phyloP scores from a whole-genome alignment of 1,140 invertebrate species.

The Phymastichus coffea region DNA sequence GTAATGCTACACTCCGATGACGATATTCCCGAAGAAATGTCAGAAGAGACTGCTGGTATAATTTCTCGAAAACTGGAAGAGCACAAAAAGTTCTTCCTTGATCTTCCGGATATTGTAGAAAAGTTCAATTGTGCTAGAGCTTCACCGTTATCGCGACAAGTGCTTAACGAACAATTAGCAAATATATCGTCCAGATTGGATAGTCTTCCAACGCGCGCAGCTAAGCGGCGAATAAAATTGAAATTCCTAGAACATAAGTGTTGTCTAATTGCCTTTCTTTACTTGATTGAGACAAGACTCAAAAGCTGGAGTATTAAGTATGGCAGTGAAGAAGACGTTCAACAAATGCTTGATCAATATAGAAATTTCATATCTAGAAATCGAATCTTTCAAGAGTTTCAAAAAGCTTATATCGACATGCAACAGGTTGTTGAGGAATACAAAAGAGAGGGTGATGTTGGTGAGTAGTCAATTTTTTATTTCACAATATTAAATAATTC shows the following conservation, averaged over 20 bases:
- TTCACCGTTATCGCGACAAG: conserved; percentile 62
- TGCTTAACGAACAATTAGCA: conserved; percentile 76
- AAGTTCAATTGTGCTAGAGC: conserved; percentile 72
- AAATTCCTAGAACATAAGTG: conserved; percentile 92
- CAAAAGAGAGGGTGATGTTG: conserved; percentile 80
- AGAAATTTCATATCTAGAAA: conserved; percentile 88
- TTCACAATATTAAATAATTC: too few relatives aligned
- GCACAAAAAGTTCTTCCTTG: conserved; percentile 85
- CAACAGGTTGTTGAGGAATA: conserved; percentile 89
- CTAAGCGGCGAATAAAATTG: conserved; percentile 75
- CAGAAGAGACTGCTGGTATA: conserved; percentile 82
- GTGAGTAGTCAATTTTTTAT: conserved; percentile 54
- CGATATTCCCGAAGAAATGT: conserved; percentile 78
- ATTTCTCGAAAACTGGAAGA: conserved; percentile 86
- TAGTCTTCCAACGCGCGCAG: conserved; percentile 68
- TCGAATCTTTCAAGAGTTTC: conserved; percentile 92
- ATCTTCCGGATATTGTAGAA: conserved; percentile 73
- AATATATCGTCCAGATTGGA: conserved; percentile 76
- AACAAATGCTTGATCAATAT: conserved; percentile 83
- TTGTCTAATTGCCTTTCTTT: conserved; percentile 87
- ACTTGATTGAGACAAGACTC: conserved; percentile 85
- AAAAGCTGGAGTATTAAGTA: conserved; percentile 88
- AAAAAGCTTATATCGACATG: conserved; percentile 88
- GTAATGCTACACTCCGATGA: conserved; percentile 74
- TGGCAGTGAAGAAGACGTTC: conserved; percentile 78